Evolutionary conservation across 2,888 invertebrate species (phyloP).

Genomic region (Icerya purchasi): DNA sequence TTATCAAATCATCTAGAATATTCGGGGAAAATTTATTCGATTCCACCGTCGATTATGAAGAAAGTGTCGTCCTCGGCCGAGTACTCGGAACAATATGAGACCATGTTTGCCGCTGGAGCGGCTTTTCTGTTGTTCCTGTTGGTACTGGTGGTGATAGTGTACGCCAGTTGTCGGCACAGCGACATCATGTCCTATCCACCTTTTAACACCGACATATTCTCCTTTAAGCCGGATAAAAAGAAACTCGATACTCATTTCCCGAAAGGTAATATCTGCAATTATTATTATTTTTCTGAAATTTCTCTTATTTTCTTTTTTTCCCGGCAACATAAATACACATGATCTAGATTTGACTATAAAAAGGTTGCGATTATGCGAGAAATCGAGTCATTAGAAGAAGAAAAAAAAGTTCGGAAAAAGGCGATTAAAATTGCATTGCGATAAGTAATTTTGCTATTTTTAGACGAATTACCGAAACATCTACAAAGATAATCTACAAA

Average conservation of each 20-base stretch:
- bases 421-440: too few species aligned
- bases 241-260: conserved; percentile 6
- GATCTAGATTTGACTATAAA: too few species aligned
- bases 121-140: conserved; percentile 6
- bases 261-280: conserved; percentile 11
- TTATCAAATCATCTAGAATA: not conserved
- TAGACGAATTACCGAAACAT: too few species aligned
- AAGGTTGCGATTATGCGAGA: too few species aligned
- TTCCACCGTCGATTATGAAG: not conserved
- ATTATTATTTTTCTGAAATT: too few species aligned
- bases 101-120: not conserved
- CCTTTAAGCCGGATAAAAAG: conserved; percentile 8
- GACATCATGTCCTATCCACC: conserved; percentile 10
- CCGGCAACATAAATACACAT: too few species aligned
- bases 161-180: conserved; percentile 10
- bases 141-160: conserved; percentile 3
- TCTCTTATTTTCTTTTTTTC: too few species aligned
- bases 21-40: not conserved
- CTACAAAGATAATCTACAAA: too few species aligned
- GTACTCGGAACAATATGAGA: conserved; percentile 4
- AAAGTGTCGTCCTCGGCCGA: conserved; percentile 7
- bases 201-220: conserved; percentile 8
- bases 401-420: too few species aligned
- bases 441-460: too few species aligned
- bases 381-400: too few species aligned